Percentiles rank a stretch among this genome's conserved stretches.
Conservation (phyloP, 2,888 invertebrate genomes). For the Caenorhabditis sp. region DNA sequence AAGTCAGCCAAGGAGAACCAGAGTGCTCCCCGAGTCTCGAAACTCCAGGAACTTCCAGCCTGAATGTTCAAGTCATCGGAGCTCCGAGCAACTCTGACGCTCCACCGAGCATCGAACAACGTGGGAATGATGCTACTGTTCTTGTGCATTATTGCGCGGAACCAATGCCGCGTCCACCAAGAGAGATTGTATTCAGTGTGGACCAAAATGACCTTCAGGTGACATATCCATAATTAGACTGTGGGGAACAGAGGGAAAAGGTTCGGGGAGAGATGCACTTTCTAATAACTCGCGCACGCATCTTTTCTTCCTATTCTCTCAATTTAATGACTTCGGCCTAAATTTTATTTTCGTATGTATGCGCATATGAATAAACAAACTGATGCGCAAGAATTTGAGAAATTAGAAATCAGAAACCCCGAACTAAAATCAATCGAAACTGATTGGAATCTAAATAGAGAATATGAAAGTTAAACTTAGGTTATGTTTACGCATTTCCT, state of each 20-base stretch:
- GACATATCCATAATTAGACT: slow-evolving; percentile 48
- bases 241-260: neutral
- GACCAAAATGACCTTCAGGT: slow-evolving; percentile 81
- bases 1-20: slow-evolving; percentile 81
- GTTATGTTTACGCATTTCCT: no score
- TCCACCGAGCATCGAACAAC: slow-evolving; percentile 80
- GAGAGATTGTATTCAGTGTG: slow-evolving; percentile 80
- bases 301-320: slow-evolving; percentile 37
- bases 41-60: slow-evolving; percentile 74
- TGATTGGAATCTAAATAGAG: no score
- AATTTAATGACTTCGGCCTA: slow-evolving; percentile 54
- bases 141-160: slow-evolving; percentile 82
- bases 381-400: slow-evolving; percentile 9
- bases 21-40: slow-evolving; percentile 81
- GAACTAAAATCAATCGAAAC: neutral
- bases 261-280: slow-evolving; percentile 33
- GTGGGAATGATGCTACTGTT: slow-evolving; percentile 77
- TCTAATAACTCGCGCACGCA: slow-evolving; percentile 51
- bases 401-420: neutral
- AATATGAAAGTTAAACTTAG: no score
- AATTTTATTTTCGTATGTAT: slow-evolving; percentile 35
- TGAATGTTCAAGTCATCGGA: slow-evolving; percentile 81
- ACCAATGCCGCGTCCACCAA: slow-evolving; percentile 80
- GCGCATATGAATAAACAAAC: slow-evolving; percentile 48
- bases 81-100: slow-evolving; percentile 80